Evolutionary conservation across 2,888 invertebrate species (phyloP), one percentile per base, ranked within the genome.

Genomic region (Geotrupes spiniger): DNA sequence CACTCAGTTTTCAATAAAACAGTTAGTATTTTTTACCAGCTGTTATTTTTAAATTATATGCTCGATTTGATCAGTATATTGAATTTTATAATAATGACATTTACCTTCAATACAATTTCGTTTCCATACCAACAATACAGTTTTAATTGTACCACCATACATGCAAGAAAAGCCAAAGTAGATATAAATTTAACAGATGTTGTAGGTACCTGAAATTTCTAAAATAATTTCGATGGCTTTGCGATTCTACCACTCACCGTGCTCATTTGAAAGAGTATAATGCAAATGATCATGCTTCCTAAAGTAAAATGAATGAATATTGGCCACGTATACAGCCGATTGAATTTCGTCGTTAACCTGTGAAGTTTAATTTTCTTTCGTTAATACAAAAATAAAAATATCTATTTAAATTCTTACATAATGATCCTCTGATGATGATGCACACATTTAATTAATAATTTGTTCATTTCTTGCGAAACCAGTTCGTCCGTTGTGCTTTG

Each of bases 111-210:
- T 1, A 76, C 74, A 2, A 80, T 73, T 61, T 79, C 78, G 59
- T 80, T 80, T 6, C 81, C 81, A 57, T 74, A 78, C 68, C 76
- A 80, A 63, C 80, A 81, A 63, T 77, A 79, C 1, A 80, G 65
- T 53, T 77, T 76, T 56, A 80, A 67, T 65, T 81, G 78, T 5
- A 76, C 70, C 11, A 80, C 65, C 62, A 81, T 79, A 60, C 80
- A 80, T 36, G 64, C 62, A 48, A 78, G 75, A 64, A 79, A 81
- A 9, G 78, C 66, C 1, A 71, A 63, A 74, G 78, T 77, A 6
- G 79, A 78, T 1, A 75, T 70, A 49, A 79, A 64, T 44, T 62
- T 54, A 5, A 64, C 15, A 31, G 61, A 63, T 2, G 51, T 37
- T 9, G 59, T 40, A 0, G 62, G 46, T 5, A 58, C 53, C 61